These are phyloP conservation scores for Archegozetes longisetosus DNA, from an alignment of 1,140 invertebrate genomes.

Conservation along the genomic window DNA sequence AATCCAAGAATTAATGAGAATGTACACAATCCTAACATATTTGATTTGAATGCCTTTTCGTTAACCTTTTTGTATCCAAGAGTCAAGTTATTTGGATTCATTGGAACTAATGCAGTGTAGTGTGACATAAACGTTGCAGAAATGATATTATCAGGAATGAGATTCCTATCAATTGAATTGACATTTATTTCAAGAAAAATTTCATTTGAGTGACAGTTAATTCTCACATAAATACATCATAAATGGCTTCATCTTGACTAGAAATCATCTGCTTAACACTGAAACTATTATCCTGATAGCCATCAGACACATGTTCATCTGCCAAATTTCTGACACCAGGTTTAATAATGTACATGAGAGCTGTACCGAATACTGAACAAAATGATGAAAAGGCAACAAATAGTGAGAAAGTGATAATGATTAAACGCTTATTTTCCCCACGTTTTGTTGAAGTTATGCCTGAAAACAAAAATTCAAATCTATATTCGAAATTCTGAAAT, in stretches of 20 bases:
- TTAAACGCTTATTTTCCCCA: background rate
- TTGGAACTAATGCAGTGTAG: background rate
- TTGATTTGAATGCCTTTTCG: background rate
- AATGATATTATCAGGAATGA: slow-evolving; percentile 19
- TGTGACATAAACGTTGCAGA: slow-evolving; percentile 13
- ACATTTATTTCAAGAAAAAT: background rate
- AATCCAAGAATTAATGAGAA: slow-evolving; percentile 44
- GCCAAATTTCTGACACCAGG: background rate
- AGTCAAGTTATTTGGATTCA: background rate
- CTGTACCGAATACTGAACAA: background rate
- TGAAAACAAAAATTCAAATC: background rate
- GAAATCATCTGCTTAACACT: background rate
- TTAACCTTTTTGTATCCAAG: background rate
- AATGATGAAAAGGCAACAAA: background rate
- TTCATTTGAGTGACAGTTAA: background rate
- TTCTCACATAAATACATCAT: background rate
- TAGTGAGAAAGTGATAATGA: background rate
- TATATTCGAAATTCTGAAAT: background rate
- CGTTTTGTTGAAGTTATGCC: background rate
- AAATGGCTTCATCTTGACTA: background rate
- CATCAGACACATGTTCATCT: background rate
- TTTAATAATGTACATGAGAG: background rate
- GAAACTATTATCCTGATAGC: background rate
- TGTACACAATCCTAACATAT: slow-evolving; percentile 5
- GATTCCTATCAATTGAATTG: slow-evolving; percentile 17